Base-by-base conservation (phyloP, 2,888 invertebrate species). In the Philereme vetulata region DNA sequence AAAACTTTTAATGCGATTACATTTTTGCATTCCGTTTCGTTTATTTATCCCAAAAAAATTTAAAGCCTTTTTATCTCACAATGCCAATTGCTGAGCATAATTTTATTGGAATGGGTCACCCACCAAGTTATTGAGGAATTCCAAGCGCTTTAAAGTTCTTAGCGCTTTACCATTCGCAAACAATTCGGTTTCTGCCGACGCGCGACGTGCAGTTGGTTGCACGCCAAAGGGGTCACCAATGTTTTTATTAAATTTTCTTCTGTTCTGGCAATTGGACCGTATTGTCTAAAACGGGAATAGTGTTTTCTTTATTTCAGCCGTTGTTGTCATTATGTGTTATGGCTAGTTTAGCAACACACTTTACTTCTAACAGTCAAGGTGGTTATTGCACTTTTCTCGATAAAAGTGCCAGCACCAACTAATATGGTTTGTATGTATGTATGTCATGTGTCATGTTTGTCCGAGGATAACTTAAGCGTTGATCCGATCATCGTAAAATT, bases 171-270 rank as follows among this genome's bases (percentile, higher is more conserved):
- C 64, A 63, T 65, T 65, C 54, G 60, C 65, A 65, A 66, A 62
- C 66, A 60, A 60, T 68, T 67, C 58, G 62, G 57, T 60, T 59
- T 54, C 50, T 21, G 42, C 55, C 38, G 61, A 58, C 61, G 57
- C 58, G 42, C 40, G 60, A 58, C 62, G 60, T 56, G 38, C 63
- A 66, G 51, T 70, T 70, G 70, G 67, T 67, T 59, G 51, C 51
- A 40, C 56, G 67, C 67, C 66, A 70, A 70, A 55, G 53, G 63
- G 67, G 65, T 64, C 65, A 65, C 62, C 57, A 52, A 56, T 60
- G 55, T 64, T 65, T 67, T 66, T 67, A 69, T 69, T 63, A 66
- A 69, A 66, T 65, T 69, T 65, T 54, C 62, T 66, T 62, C 45
- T 55, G 57, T 65, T 62, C 55, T 62, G 54, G 65, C 62, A 59